Evolutionary conservation across 2,888 invertebrate genomes (phyloP).

Genomic region (Harpalus rufipes): DNA sequence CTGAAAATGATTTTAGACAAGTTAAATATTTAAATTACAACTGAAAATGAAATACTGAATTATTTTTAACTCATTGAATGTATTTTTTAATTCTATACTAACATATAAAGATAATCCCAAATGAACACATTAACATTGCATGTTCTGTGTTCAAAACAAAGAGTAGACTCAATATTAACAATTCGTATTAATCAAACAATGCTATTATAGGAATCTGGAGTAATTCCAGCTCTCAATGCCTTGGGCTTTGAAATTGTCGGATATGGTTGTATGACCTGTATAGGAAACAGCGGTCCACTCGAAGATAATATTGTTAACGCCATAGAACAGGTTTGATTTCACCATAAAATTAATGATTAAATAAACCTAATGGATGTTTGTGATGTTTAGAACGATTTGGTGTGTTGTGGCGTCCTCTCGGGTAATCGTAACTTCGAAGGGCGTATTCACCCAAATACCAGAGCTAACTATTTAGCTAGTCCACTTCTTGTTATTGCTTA

Average conservation of each 20-base stretch:
- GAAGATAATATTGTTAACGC: constrained; percentile 94
- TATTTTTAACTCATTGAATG: too few species aligned
- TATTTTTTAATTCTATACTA: too few species aligned
- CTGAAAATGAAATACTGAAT: too few species aligned
- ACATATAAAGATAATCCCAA: too few species aligned
- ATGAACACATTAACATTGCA: too few species aligned
- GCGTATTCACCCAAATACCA: constrained; percentile 96
- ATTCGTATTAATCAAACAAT: too few species aligned
- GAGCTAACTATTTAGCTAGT: constrained; percentile 99
- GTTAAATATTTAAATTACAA: too few species aligned
- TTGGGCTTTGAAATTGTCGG: constrained; percentile 97
- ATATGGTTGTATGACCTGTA: constrained; percentile 99
- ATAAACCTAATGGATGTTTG: constrained; percentile 46
- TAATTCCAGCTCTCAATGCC: constrained; percentile 90
- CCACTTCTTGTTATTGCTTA: constrained; percentile 98
- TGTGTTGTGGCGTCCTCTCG: constrained; percentile 97
- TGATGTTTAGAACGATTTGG: constrained; percentile 84
- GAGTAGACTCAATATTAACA: too few species aligned
- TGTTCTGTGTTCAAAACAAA: too few species aligned
- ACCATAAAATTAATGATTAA: constrained; percentile 19
- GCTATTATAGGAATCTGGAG: constrained; percentile 88
- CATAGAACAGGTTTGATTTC: constrained; percentile 86
- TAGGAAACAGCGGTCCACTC: constrained; percentile 98
- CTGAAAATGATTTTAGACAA: too few species aligned
- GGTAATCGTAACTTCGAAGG: constrained; percentile 99